Evolutionary conservation across 2,888 invertebrate species (phyloP), one percentile per base, ranked within the genome.

Genomic region (Criorhina ranunculi): DNA sequence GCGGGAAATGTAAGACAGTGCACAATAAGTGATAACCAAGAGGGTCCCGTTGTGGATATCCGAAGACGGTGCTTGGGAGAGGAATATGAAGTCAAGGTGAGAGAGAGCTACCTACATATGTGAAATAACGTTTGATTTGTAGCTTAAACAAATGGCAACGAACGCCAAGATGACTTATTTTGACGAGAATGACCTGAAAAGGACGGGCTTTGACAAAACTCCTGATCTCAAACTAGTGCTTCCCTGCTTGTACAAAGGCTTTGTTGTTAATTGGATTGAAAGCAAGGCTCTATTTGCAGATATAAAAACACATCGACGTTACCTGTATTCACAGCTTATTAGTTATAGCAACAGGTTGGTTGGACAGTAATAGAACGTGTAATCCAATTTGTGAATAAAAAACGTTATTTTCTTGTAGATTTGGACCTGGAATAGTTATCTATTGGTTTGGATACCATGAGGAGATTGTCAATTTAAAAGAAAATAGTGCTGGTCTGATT

Each of bases 241-340:
- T 19, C 98, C 98, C 0, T 95, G 98, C 86, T 95, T 96, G 33
- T 94, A 97, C 24, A 95, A 97, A 91, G 97, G 96, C 1, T 94
- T 95, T 88, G 94, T 98, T 29, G 94, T 98, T 0, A 97, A 98
- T 91, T 98, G 98, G 98, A 97, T 98, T 80, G 98, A 98, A 92
- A 98, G 98, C 88, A 98, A 98, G 92, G 98, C 98, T 0, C 93
- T 96, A n/a, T 98, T 98, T 93, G 98, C 97, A 2, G 97, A 97
- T 92, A 93, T 94, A 86, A 95, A 95, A 88, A 94, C 95, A 70
- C 98, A 98, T 91, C 93, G 94, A 51, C 95, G 94, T 9, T 97
- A 98, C 91, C 93, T 96, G 66, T 95, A 95, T 88, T 96, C 97
- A 87, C 98, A 98, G 90, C 95, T 96, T 88, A 93, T 94, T 87